These are phyloP conservation scores for Galerucella nymphaeae DNA, from an alignment of 2,888 invertebrate species.

Conservation along the genomic window DNA sequence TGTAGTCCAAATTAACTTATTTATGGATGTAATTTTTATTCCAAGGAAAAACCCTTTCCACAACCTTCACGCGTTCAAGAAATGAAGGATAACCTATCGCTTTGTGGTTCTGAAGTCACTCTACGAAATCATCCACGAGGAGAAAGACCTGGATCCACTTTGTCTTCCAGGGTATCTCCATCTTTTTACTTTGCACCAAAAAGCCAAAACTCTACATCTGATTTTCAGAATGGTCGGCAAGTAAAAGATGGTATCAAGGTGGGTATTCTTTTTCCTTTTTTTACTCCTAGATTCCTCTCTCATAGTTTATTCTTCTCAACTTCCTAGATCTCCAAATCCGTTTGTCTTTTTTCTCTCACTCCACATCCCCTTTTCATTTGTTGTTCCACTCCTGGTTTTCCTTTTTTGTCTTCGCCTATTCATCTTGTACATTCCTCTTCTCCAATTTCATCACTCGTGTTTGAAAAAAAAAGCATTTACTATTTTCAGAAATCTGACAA, in stretches of 20 bases:
- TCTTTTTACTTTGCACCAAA: conserved; percentile 6
- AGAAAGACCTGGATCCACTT: conserved; percentile 10
- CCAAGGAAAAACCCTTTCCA: background rate
- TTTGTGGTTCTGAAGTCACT: conserved; percentile 10
- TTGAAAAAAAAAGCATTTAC: background rate
- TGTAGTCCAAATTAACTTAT: background rate
- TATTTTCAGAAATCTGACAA: conserved; percentile 55
- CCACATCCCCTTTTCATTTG: background rate
- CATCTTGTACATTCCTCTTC: background rate
- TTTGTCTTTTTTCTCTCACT: background rate
- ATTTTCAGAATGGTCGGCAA: background rate
- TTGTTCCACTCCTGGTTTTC: background rate
- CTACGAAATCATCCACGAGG: conserved; percentile 5
- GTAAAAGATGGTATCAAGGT: conserved; percentile 19
- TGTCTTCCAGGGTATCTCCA: conserved; percentile 18
- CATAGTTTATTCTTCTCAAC: too few relatives aligned
- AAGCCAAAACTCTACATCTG: conserved; percentile 12
- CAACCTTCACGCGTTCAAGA: background rate
- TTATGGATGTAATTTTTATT: background rate
- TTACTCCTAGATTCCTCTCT: background rate
- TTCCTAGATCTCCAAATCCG: too few relatives aligned
- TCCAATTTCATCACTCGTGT: background rate
- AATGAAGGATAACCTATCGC: conserved; percentile 3
- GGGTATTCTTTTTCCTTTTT: background rate
- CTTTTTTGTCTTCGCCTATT: background rate